These are phyloP conservation scores for Lepus timidus DNA, from an alignment of 2,113 vertebrate species.

Conservation along the genomic window DNA sequence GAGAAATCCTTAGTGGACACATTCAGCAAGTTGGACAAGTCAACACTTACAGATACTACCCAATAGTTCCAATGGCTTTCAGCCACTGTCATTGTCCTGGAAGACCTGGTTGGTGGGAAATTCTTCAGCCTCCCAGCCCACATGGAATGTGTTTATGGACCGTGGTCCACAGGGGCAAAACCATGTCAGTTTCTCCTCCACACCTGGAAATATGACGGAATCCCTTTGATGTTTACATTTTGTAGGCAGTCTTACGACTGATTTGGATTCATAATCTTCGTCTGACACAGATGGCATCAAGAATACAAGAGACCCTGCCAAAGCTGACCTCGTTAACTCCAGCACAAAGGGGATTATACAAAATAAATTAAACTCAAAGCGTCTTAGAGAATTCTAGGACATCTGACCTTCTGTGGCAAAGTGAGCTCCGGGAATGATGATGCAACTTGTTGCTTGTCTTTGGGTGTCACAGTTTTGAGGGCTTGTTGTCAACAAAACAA, in stretches of 20 bases:
- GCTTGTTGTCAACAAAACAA: constrained; percentile 29
- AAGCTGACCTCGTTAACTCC: constrained; percentile 49
- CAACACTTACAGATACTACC: background rate
- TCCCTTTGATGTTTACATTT: background rate
- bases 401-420: background rate
- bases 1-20: background rate
- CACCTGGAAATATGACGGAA: background rate
- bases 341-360: constrained; percentile 45
- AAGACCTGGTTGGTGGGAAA: background rate
- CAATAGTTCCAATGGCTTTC: background rate
- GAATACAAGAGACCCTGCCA: background rate
- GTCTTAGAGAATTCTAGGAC: constrained; percentile 25
- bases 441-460: background rate
- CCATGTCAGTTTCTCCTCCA: background rate
- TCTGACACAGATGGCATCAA: background rate
- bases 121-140: background rate
- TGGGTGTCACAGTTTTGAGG: background rate
- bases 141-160: background rate
- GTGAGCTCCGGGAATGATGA: background rate
- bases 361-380: constrained; percentile 50
- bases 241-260: background rate
- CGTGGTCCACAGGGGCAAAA: background rate
- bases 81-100: background rate
- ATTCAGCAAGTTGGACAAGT: background rate
- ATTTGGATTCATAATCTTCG: background rate